phyloP scores from a whole-genome alignment of 2,113 vertebrate genomes.

The Pycnonotus jocosus region DNA sequence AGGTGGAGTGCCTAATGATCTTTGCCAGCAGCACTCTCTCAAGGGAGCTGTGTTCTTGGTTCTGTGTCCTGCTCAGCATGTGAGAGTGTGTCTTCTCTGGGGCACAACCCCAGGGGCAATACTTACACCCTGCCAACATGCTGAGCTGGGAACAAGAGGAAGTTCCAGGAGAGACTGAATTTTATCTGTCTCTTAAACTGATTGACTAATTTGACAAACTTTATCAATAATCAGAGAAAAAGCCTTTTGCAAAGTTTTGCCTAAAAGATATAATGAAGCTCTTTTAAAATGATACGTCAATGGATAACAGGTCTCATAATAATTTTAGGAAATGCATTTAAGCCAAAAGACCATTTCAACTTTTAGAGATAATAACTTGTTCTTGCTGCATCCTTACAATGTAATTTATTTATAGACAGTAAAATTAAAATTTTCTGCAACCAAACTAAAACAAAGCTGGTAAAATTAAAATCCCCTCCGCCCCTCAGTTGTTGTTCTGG shows the following conservation, averaged over 20 bases:
- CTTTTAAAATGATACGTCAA: not conserved
- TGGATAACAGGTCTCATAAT: not conserved
- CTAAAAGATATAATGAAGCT: not conserved
- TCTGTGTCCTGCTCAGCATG: not conserved
- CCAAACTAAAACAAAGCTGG: not conserved
- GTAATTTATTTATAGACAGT: not conserved
- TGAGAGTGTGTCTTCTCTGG: not conserved
- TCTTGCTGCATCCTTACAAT: not conserved
- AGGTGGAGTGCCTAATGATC: not conserved
- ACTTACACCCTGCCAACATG: not conserved
- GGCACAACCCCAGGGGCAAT: fast-evolving
- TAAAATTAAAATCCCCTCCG: not conserved
- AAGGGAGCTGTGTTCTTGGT: not conserved
- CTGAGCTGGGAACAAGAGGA: not conserved
- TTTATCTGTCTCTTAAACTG: not conserved
- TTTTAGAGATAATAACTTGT: not conserved
- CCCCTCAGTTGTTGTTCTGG: not conserved
- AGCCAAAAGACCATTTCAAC: not conserved
- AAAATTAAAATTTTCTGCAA: not conserved
- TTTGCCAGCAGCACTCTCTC: not conserved
- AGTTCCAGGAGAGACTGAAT: not conserved
- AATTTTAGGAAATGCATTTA: not conserved
- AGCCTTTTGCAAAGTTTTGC: not conserved
- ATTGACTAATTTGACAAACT: not conserved
- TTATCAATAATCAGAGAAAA: not conserved